Conservation (phyloP, 2,797 vertebrate genomes). For the Lithobates pipiens region DNA sequence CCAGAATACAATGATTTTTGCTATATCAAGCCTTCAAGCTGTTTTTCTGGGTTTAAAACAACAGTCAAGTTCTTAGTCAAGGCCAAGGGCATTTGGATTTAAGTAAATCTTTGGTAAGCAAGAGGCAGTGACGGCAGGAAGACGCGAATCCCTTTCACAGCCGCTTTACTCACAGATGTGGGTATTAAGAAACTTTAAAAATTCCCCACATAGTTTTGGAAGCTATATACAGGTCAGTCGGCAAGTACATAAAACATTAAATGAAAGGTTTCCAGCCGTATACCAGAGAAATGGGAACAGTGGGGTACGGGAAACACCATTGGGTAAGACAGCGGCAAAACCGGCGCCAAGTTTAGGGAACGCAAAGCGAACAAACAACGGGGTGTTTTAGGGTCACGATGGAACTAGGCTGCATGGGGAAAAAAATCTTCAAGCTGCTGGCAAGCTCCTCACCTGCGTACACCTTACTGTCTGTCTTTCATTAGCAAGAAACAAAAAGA, state of each 20-base stretch:
- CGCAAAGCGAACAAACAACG: conserved; percentile 26
- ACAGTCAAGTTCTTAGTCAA: background rate
- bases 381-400: conserved; percentile 41
- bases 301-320: background rate
- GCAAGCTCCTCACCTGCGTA: conserved; percentile 30
- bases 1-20: background rate
- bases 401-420: conserved; percentile 25
- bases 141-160: background rate
- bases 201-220: background rate
- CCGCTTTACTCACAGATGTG: background rate
- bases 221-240: background rate
- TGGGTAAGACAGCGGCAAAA: background rate
- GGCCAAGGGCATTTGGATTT: background rate
- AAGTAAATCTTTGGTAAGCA: background rate
- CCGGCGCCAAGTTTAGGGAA: conserved; percentile 2
- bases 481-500: conserved; percentile 57
- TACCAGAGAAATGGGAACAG: background rate
- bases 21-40: background rate
- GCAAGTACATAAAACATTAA: background rate
- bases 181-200: background rate
- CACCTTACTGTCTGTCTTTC: conserved; percentile 47
- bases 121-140: background rate
- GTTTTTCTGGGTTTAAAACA: background rate
- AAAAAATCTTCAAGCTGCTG: conserved; percentile 15
- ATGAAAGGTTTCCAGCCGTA: background rate